Evolutionary conservation across 1,140 invertebrate species (phyloP).

Genomic region (Mesaphorura yosii): DNA sequence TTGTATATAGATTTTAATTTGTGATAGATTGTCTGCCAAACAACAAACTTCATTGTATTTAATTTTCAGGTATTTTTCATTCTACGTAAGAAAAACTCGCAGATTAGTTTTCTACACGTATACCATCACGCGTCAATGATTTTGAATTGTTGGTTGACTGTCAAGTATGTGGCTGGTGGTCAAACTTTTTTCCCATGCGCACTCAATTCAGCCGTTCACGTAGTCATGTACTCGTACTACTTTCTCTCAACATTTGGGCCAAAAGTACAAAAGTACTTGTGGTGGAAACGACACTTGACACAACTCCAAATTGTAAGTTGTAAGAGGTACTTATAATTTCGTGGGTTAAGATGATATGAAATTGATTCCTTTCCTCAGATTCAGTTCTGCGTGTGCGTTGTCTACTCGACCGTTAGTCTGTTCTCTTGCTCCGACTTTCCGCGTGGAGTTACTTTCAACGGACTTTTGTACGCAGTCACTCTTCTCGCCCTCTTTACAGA

Average conservation of each 20-base stretch:
- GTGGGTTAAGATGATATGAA: neutral
- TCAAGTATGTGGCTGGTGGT: slow-evolving; percentile 35
- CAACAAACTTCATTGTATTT: neutral
- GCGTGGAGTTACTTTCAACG: slow-evolving; percentile 33
- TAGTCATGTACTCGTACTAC: slow-evolving; percentile 48
- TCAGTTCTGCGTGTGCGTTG: slow-evolving; percentile 32
- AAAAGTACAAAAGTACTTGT: slow-evolving; percentile 42
- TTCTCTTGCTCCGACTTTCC: slow-evolving; percentile 37
- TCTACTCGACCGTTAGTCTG: slow-evolving; percentile 29
- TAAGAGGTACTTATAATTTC: neutral
- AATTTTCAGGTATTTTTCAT: slow-evolving; percentile 61
- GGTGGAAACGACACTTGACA: slow-evolving; percentile 50
- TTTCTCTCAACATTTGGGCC: slow-evolving; percentile 44
- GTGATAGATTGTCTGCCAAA: neutral
- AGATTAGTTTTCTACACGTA: slow-evolving; percentile 75
- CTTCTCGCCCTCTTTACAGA: slow-evolving; percentile 40
- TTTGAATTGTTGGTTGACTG: slow-evolving; percentile 39
- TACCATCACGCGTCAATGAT: slow-evolving; percentile 60
- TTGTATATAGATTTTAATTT: too few species aligned
- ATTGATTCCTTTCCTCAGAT: slow-evolving; percentile 24
- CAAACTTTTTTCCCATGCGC: slow-evolving; percentile 36
- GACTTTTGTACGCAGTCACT: slow-evolving; percentile 36
- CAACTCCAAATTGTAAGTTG: slow-evolving; percentile 40
- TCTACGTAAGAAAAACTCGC: slow-evolving; percentile 67
- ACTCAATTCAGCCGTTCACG: slow-evolving; percentile 44